phyloP scores from a whole-genome alignment of 2,888 invertebrate genomes.

The Anodontia alba region DNA sequence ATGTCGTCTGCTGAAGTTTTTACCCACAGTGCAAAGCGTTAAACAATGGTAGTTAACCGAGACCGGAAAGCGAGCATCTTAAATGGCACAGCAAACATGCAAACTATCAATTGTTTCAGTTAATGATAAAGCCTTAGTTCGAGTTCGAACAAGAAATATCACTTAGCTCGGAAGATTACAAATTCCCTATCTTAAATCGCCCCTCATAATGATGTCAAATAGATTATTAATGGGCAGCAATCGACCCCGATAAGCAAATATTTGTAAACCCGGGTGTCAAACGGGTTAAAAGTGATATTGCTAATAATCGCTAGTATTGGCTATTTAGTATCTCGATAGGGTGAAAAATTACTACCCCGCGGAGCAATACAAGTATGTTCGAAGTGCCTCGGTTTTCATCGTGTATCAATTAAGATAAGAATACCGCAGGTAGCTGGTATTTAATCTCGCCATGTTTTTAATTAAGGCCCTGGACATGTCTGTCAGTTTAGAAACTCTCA shows the following conservation, averaged over 20 bases:
- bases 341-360: conserved; percentile 16
- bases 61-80: not conserved
- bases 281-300: conserved; percentile 43
- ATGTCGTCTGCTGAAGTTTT: no score
- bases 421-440: conserved; percentile 41
- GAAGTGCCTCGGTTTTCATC: conserved; percentile 29
- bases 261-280: conserved; percentile 63
- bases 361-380: conserved; percentile 16
- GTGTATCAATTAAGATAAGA: conserved; percentile 35
- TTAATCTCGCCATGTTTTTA: conserved; percentile 58
- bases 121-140: not conserved
- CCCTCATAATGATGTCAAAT: conserved; percentile 27
- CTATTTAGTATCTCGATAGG: conserved; percentile 28
- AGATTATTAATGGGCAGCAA: conserved; percentile 18
- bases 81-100: not conserved
- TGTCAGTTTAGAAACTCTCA: conserved; percentile 25
- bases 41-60: no score
- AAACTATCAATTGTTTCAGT: conserved; percentile 9
- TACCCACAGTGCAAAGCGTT: no score
- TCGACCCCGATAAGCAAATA: conserved; percentile 42
- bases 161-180: conserved; percentile 19
- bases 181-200: conserved; percentile 14
- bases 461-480: conserved; percentile 28
- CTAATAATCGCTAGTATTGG: conserved; percentile 57
- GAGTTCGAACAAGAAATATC: conserved; percentile 14